Evolutionary conservation across 2,888 invertebrate genomes (phyloP).

Genomic region (Coronaproctus castanopsis): DNA sequence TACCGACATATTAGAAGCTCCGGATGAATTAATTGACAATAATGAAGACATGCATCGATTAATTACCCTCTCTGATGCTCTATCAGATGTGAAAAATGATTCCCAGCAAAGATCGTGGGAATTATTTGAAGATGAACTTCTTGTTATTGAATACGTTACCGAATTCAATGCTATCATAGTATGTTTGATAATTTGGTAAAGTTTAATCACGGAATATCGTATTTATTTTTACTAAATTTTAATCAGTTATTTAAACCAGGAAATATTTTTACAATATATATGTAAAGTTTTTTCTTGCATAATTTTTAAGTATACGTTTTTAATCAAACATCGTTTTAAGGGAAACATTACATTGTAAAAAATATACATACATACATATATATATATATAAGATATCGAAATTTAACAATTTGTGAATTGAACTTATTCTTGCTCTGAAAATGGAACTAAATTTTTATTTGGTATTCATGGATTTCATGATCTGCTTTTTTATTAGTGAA

Average conservation of each 20-base stretch:
- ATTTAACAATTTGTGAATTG: too few species aligned
- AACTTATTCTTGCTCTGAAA: too few species aligned
- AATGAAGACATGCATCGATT: slow-evolving; percentile 68
- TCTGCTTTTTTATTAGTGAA: too few species aligned
- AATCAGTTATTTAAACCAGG: too few species aligned
- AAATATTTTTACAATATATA: too few species aligned
- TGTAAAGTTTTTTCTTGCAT: too few species aligned
- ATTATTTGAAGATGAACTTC: slow-evolving; percentile 76
- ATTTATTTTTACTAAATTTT: slow-evolving; percentile 3
- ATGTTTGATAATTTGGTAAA: slow-evolving; percentile 20
- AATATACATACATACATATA: too few species aligned
- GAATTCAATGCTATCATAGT: slow-evolving; percentile 68
- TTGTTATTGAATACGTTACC: slow-evolving; percentile 64
- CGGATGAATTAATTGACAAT: slow-evolving; percentile 34
- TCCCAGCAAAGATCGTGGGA: slow-evolving; percentile 92
- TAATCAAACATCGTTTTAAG: too few species aligned
- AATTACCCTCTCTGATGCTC: slow-evolving; percentile 58
- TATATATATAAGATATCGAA: too few species aligned
- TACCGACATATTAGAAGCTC: slow-evolving; percentile 1
- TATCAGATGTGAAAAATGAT: slow-evolving; percentile 79
- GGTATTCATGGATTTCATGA: background rate
- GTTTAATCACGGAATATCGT: background rate
- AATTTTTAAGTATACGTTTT: too few species aligned
- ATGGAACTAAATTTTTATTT: slow-evolving; percentile 11
- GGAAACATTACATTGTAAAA: too few species aligned